Evolutionary conservation across 1,140 invertebrate genomes (phyloP).

Genomic region (Hyposmocoma kahamanoa): DNA sequence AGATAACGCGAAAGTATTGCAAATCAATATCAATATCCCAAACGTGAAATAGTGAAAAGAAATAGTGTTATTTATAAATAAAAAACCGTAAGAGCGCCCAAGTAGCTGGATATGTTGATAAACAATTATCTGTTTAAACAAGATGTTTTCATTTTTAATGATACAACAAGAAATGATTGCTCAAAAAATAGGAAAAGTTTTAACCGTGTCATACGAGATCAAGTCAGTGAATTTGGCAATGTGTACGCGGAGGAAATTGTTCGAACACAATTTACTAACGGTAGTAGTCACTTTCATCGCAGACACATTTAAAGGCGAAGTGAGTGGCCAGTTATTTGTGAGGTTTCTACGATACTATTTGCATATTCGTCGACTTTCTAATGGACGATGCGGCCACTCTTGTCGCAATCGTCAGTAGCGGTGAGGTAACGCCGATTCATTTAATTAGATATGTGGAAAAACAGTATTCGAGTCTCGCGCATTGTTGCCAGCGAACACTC

Average conservation of each 20-base stretch:
- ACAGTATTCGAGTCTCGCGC: conserved; percentile 36
- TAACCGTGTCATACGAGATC: conserved; percentile 9
- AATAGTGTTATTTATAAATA: conserved; percentile 33
- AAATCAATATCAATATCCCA: no score
- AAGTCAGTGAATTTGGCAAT: conserved; percentile 36
- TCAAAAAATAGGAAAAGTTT: conserved; percentile 14
- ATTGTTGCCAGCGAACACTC: conserved; percentile 32
- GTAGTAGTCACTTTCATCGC: conserved; percentile 69
- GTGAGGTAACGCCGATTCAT: conserved; percentile 66
- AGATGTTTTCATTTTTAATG: conserved; percentile 21
- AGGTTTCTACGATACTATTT: conserved; percentile 72
- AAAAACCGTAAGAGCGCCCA: conserved; percentile 33
- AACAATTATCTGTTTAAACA: conserved; percentile 34
- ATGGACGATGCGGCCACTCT: conserved; percentile 65
- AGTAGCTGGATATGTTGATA: conserved; percentile 35
- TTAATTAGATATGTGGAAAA: conserved; percentile 56
- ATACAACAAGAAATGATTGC: conserved; percentile 16
- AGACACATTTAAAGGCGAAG: conserved; percentile 66
- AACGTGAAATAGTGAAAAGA: conserved; percentile 24
- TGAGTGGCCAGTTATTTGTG: conserved; percentile 71
- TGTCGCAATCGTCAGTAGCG: conserved; percentile 61
- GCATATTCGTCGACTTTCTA: conserved; percentile 72
- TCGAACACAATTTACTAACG: conserved; percentile 63
- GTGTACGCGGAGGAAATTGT: conserved; percentile 33
- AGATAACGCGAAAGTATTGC: no score